A percentile compares a stretch with the other conserved stretches of the same genome.
phyloP scores from a whole-genome alignment of 2,797 vertebrate genomes.

The Anabas testudineus region DNA sequence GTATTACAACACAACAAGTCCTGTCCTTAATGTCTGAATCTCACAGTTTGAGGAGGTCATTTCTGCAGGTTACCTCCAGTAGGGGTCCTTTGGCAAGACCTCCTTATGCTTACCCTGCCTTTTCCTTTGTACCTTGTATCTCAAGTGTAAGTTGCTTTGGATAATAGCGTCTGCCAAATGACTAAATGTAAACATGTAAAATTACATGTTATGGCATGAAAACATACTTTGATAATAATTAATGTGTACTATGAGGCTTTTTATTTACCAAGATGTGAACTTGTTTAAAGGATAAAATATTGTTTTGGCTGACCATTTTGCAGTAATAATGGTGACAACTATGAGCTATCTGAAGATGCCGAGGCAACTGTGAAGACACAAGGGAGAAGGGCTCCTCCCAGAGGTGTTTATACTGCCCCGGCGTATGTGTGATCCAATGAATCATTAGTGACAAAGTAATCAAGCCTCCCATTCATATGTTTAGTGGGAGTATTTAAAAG shows the following conservation, averaged over 20 bases:
- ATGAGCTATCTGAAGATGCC: constrained; percentile 6
- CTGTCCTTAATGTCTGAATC: constrained; percentile 51
- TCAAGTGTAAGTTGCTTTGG: too few relatives aligned
- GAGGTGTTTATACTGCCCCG: constrained; percentile 34
- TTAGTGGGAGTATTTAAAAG: constrained; percentile 59
- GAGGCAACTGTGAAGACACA: constrained; percentile 10
- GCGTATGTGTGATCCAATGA: constrained; percentile 53
- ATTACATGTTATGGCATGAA: constrained; percentile 24
- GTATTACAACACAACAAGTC: constrained; percentile 32
- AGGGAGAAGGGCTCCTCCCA: constrained; percentile 27
- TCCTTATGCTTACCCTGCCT: too few relatives aligned
- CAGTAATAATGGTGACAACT: neutral
- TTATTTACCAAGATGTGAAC: neutral
- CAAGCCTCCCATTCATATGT: constrained; percentile 72
- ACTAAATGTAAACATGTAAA: constrained; percentile 44
- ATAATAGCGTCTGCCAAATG: too few relatives aligned
- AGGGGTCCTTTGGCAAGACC: too few relatives aligned
- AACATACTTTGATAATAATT: constrained; percentile 7
- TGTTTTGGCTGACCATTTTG: neutral
- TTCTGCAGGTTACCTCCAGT: constrained; percentile 34
- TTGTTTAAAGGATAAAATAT: neutral
- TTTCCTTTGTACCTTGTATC: too few relatives aligned
- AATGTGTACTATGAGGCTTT: neutral
- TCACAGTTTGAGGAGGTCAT: constrained; percentile 52
- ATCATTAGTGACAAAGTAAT: constrained; percentile 76